A percentile compares a stretch with the other conserved stretches of the same genome.
Evolutionary conservation across 2,888 invertebrate species (phyloP).

Genomic region (Pecten maximus): DNA sequence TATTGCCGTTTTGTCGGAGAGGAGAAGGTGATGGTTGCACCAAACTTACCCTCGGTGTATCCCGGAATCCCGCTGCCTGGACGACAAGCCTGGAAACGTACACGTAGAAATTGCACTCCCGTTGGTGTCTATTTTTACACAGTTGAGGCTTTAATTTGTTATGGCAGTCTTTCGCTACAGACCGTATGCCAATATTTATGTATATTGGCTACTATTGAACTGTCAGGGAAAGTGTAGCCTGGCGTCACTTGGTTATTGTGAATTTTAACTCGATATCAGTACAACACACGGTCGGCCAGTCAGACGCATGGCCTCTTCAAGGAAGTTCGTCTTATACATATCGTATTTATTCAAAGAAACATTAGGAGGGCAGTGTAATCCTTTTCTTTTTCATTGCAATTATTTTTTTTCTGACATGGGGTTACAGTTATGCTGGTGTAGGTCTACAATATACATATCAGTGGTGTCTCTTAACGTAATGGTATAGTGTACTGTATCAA

Average conservation of each 20-base stretch:
- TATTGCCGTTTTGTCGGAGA: neutral
- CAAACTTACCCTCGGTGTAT: neutral
- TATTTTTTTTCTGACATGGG: too few species aligned
- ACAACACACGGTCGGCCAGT: neutral
- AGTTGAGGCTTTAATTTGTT: slow-evolving; percentile 14
- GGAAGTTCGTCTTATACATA: neutral
- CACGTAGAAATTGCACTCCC: neutral
- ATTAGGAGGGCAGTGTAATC: neutral
- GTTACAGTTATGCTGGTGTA: too few species aligned
- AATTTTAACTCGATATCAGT: slow-evolving; percentile 26
- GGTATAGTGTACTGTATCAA: too few species aligned
- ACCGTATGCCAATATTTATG: slow-evolving; percentile 33
- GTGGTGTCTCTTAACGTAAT: too few species aligned
- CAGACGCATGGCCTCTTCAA: neutral
- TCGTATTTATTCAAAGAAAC: neutral
- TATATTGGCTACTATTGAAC: slow-evolving; percentile 30
- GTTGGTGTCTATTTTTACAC: slow-evolving; percentile 8
- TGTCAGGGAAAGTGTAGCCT: neutral
- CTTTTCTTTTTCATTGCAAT: too few species aligned
- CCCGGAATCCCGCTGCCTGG: neutral
- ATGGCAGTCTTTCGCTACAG: neutral
- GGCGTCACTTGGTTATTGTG: slow-evolving; percentile 20
- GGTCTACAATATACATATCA: too few species aligned
- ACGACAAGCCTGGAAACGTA: neutral
- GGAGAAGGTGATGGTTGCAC: neutral